A percentile compares a stretch with the other conserved stretches of the same genome.
Evolutionary conservation across 2,797 vertebrate species (phyloP).

Genomic region (Yasuhikotakia modesta): DNA sequence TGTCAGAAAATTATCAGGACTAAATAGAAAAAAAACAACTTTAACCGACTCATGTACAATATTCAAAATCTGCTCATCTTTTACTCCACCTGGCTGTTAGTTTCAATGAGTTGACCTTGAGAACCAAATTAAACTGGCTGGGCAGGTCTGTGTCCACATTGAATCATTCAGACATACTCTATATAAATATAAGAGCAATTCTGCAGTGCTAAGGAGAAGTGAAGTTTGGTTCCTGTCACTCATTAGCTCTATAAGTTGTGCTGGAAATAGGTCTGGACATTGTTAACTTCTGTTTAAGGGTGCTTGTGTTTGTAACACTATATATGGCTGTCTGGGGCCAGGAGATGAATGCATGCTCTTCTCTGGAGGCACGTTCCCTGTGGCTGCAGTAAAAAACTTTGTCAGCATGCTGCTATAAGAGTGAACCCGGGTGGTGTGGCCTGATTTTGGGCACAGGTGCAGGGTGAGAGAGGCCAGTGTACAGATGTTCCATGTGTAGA

Average conservation of each 20-base stretch:
- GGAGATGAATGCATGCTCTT: constrained; percentile 53
- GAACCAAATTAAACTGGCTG: background rate
- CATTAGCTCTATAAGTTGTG: constrained; percentile 50
- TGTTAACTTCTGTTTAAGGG: constrained; percentile 52
- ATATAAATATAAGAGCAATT: constrained; percentile 26
- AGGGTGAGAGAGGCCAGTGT: constrained; percentile 32
- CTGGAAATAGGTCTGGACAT: constrained; percentile 59
- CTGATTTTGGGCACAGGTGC: constrained; percentile 67
- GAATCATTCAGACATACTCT: background rate
- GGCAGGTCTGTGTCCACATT: background rate
- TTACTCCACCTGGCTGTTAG: too few relatives aligned
- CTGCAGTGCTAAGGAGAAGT: constrained; percentile 36
- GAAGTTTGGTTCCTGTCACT: constrained; percentile 22
- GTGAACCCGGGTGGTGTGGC: constrained; percentile 69
- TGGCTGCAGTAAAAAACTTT: constrained; percentile 50
- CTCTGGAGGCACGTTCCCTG: constrained; percentile 54
- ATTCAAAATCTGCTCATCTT: too few relatives aligned
- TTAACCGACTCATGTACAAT: too few relatives aligned
- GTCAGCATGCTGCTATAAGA: constrained; percentile 66
- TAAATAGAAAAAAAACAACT: too few relatives aligned
- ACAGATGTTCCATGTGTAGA: constrained; percentile 48
- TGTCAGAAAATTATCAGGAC: too few relatives aligned
- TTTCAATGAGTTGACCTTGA: background rate
- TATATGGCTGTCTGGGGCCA: constrained; percentile 56
- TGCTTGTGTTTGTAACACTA: constrained; percentile 56